Conservation (phyloP, 2,888 invertebrate genomes). For the Nematopogon swammerdamellus region DNA sequence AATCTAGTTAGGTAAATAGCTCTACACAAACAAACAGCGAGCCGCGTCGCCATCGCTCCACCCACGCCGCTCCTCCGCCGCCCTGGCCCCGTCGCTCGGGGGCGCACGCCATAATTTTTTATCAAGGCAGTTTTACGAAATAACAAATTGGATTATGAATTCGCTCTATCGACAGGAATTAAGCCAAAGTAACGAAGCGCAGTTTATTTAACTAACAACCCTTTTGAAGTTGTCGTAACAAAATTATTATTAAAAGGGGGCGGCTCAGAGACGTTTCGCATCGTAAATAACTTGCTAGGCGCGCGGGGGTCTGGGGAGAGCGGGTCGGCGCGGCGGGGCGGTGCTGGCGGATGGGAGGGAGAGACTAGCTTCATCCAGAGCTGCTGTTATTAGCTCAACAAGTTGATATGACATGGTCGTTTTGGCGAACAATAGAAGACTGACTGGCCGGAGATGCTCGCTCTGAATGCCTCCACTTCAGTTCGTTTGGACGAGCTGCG, state of each 20-base stretch:
- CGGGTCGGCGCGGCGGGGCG: neutral
- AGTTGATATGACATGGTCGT: constrained; percentile 14
- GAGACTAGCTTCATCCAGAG: neutral
- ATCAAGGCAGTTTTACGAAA: neutral
- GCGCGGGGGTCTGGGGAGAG: neutral
- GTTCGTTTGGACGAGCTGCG: too few relatives aligned
- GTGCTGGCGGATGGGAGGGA: neutral
- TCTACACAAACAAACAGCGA: too few relatives aligned
- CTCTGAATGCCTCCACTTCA: too few relatives aligned
- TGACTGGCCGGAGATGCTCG: neutral
- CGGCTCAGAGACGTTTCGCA: neutral
- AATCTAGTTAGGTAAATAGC: constrained; percentile 3
- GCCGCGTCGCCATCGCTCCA: too few relatives aligned
- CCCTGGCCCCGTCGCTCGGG: constrained; percentile 10
- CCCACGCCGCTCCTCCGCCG: too few relatives aligned
- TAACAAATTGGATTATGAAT: neutral
- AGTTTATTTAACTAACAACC: neutral
- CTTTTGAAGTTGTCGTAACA: neutral
- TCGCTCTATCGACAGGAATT: neutral
- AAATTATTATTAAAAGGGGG: neutral
- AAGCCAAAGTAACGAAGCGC: neutral
- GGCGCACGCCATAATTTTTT: constrained; percentile 9
- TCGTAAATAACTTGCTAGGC: neutral
- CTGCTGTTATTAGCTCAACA: constrained; percentile 11
- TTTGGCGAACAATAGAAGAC: constrained; percentile 7